Evolutionary conservation across 2,113 vertebrate species (phyloP).

Genomic region (Neolamprologus sp.): DNA sequence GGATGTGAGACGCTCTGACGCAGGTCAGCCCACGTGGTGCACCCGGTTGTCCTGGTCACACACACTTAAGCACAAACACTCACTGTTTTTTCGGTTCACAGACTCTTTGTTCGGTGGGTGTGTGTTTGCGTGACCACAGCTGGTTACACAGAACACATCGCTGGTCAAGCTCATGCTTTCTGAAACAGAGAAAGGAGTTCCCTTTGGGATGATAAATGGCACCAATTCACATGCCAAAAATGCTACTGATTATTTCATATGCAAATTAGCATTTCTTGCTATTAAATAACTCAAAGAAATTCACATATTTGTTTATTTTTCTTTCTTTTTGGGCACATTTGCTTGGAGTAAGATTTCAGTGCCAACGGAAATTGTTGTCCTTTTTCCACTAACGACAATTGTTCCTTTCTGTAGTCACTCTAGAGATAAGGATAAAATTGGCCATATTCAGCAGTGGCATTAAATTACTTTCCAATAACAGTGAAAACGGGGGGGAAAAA

Average conservation of each 20-base stretch:
- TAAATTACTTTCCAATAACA: background rate
- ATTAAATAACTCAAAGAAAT: background rate
- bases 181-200: background rate
- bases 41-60: slow-evolving; percentile 28
- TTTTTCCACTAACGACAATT: background rate
- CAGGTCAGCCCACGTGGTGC: slow-evolving; percentile 6
- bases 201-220: background rate
- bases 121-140: slow-evolving; percentile 39
- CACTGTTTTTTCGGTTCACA: slow-evolving; percentile 26
- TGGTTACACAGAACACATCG: slow-evolving; percentile 19
- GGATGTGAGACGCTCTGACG: slow-evolving; percentile 49
- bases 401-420: background rate
- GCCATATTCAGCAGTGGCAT: background rate
- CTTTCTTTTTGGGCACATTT: background rate
- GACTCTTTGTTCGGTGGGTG: slow-evolving; percentile 26
- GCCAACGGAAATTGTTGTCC: background rate
- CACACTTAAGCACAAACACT: slow-evolving; percentile 25
- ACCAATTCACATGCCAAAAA: background rate
- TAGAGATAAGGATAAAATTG: background rate
- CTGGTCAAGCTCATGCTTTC: background rate
- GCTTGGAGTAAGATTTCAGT: background rate
- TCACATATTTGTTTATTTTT: background rate
- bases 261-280: background rate
- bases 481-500: rapidly evolving
- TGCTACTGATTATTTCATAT: background rate